These are phyloP conservation scores for Enteromius trimaculatus DNA, from an alignment of 2,797 vertebrate genomes.

Conservation along the genomic window DNA sequence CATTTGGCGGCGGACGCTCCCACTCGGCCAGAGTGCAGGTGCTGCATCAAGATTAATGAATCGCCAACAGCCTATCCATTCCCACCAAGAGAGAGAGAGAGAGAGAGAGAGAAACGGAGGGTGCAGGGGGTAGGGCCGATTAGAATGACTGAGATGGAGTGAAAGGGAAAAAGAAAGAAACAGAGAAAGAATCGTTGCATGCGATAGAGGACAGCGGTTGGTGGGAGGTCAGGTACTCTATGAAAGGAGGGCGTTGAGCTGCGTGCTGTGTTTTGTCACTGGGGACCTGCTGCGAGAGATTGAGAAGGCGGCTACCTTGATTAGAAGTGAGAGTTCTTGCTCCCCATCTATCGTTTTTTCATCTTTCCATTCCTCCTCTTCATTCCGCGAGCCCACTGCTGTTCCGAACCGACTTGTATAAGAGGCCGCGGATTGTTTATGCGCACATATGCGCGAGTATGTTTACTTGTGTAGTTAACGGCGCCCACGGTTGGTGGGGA, in stretches of 20 bases:
- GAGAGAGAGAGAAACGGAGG: constrained; percentile 19
- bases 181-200: constrained; percentile 53
- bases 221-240: constrained; percentile 71
- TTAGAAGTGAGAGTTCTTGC: constrained; percentile 69
- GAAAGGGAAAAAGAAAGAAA: constrained; percentile 12
- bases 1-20: constrained; percentile 55
- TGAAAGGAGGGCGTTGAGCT: constrained; percentile 57
- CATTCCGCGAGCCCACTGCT: constrained; percentile 16
- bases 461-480: constrained; percentile 56
- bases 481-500: constrained; percentile 56
- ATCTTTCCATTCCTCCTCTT: constrained; percentile 37
- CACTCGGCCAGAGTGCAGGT: constrained; percentile 67
- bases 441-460: constrained; percentile 27
- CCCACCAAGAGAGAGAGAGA: constrained; percentile 5
- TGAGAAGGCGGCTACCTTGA: constrained; percentile 73
- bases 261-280: constrained; percentile 45
- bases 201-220: constrained; percentile 64
- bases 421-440: constrained; percentile 32
- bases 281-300: constrained; percentile 52
- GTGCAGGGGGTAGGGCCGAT: constrained; percentile 16
- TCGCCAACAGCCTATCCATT: constrained; percentile 74
- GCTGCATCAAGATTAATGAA: constrained; percentile 80
- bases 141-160: constrained; percentile 32
- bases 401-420: constrained; percentile 49
- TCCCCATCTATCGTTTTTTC: constrained; percentile 47